These are phyloP conservation scores for Geodia barretti DNA, from an alignment of 37 sponge, comb jelly and placozoan genomes.

Conservation along the genomic window DNA sequence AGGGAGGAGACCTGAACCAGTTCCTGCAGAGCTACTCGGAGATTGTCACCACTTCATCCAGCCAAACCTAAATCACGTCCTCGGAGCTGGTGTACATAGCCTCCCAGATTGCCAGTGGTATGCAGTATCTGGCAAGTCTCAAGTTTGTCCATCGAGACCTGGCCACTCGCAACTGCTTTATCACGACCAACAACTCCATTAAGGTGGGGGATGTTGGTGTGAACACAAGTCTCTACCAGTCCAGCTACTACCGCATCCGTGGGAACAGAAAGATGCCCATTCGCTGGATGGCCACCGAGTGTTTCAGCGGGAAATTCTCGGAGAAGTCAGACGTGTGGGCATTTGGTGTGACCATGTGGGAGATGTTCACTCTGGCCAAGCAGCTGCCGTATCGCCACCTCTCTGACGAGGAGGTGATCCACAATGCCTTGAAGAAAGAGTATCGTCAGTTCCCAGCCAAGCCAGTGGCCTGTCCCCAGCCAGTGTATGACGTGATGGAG, in stretches of 20 bases:
- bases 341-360: slow-evolving; percentile 87
- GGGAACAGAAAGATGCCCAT: slow-evolving; percentile 61
- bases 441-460: too few species aligned
- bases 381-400: slow-evolving; percentile 59
- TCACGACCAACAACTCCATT: too few species aligned
- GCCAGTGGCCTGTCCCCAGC: too few species aligned
- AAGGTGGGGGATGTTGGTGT: slow-evolving; percentile 89
- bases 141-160: slow-evolving; percentile 69
- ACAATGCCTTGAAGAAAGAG: slow-evolving; percentile 49
- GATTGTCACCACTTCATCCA: neutral
- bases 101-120: slow-evolving; percentile 60
- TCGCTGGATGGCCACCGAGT: slow-evolving; percentile 87
- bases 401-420: slow-evolving; percentile 71
- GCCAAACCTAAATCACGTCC: slow-evolving; percentile 17
- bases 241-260: slow-evolving; percentile 57
- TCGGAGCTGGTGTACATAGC: slow-evolving; percentile 39
- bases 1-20: slow-evolving; percentile 47
- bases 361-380: slow-evolving; percentile 73
- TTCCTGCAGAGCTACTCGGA: slow-evolving; percentile 4
- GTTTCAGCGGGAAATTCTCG: slow-evolving; percentile 83
- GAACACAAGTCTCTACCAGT: slow-evolving; percentile 70
- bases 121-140: slow-evolving; percentile 58
- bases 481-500: too few species aligned
- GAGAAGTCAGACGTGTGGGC: slow-evolving; percentile 84
- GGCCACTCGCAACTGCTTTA: too few species aligned